Conservation (phyloP, 2,888 invertebrate genomes). For the Poecilus cupreus region DNA sequence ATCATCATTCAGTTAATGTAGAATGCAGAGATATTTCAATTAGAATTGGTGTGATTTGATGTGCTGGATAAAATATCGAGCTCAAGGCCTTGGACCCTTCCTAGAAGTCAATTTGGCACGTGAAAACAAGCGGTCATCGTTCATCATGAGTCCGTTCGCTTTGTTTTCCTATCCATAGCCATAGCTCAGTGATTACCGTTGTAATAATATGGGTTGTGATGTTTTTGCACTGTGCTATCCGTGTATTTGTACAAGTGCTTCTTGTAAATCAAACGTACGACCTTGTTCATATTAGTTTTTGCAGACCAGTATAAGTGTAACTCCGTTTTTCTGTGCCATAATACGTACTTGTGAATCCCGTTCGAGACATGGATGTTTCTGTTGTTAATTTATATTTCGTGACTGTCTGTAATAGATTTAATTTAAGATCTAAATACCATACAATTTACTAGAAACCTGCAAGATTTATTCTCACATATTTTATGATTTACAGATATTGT, state of each 20-base stretch:
- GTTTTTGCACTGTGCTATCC: slow-evolving; percentile 3
- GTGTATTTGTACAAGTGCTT: slow-evolving; percentile 30
- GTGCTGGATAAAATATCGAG: not conserved
- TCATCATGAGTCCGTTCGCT: not conserved
- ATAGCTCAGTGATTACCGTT: slow-evolving; percentile 35
- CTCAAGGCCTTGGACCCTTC: slow-evolving; percentile 13
- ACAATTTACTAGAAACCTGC: slow-evolving; percentile 45
- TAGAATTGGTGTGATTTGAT: too few species aligned
- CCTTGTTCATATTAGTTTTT: slow-evolving; percentile 48
- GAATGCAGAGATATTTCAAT: too few species aligned
- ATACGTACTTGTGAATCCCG: slow-evolving; percentile 44
- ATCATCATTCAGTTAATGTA: too few species aligned
- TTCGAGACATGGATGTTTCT: slow-evolving; percentile 42
- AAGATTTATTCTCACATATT: slow-evolving; percentile 58
- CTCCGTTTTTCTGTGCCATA: slow-evolving; percentile 32
- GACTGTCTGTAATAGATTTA: slow-evolving; percentile 55
- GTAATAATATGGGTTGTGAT: slow-evolving; percentile 37
- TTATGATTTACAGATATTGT: slow-evolving; percentile 51
- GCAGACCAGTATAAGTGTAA: slow-evolving; percentile 22
- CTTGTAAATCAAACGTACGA: slow-evolving; percentile 43
- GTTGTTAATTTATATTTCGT: slow-evolving; percentile 54
- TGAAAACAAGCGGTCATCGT: slow-evolving; percentile 46
- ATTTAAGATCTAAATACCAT: slow-evolving; percentile 57
- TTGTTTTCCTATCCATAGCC: not conserved
- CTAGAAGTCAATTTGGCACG: slow-evolving; percentile 33